Percentiles rank a stretch among this genome's conserved stretches.
Conservation (phyloP, 2,888 invertebrate species). For the Cantharis nigra region DNA sequence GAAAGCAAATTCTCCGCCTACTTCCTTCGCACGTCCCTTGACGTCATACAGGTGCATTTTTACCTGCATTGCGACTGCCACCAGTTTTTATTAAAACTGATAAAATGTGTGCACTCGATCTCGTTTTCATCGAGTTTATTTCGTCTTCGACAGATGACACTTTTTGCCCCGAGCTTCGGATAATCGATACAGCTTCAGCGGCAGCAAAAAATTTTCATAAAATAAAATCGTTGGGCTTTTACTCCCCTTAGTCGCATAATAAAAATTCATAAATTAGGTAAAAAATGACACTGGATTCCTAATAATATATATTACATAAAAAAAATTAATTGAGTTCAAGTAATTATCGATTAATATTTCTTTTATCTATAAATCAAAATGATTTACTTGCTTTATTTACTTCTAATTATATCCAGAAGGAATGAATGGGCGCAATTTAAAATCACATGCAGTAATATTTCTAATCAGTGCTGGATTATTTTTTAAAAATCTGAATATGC, state of each 20-base stretch:
- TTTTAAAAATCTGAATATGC: too few relatives aligned
- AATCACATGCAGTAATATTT: too few relatives aligned
- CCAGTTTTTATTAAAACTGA: conserved; percentile 20
- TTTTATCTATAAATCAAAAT: background rate
- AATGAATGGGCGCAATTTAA: background rate
- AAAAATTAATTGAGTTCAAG: background rate
- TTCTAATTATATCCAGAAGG: background rate
- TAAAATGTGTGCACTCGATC: conserved; percentile 23
- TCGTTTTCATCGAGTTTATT: conserved; percentile 11
- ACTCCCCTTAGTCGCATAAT: background rate
- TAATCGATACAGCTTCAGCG: background rate
- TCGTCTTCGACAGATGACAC: background rate
- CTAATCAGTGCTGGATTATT: too few relatives aligned
- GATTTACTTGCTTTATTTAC: background rate
- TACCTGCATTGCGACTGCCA: conserved; percentile 35
- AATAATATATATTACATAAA: background rate
- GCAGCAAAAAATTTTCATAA: background rate
- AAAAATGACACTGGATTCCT: background rate
- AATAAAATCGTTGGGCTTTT: background rate
- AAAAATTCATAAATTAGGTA: background rate
- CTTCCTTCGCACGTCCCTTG: conserved; percentile 42
- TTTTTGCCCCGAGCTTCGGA: background rate
- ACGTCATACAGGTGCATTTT: conserved; percentile 48
- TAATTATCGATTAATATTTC: background rate
- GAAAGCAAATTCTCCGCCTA: conserved; percentile 40